A percentile compares a stretch with the other conserved stretches of the same genome.
phyloP scores from a whole-genome alignment of 1,140 invertebrate species.

The Brachystomella parvula region DNA sequence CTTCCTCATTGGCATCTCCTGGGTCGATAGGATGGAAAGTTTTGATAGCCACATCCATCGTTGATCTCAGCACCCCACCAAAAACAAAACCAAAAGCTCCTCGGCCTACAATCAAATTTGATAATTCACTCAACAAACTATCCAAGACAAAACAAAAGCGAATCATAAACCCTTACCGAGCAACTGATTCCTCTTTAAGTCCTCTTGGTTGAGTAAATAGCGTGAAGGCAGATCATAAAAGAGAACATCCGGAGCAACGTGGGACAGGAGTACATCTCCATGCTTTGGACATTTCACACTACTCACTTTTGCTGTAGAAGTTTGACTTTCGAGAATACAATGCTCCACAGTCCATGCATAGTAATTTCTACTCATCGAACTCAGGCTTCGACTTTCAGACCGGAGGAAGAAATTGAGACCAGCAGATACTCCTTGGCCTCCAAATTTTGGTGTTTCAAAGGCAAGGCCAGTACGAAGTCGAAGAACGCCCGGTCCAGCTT shows the following conservation, averaged over 20 bases:
- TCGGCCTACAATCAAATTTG: constrained; percentile 56
- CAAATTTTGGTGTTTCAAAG: constrained; percentile 20
- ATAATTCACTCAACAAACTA: neutral
- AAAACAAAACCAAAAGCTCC: constrained; percentile 98
- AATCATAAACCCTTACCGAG: constrained; percentile 35
- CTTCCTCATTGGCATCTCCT: constrained; percentile 47
- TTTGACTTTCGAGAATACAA: constrained; percentile 61
- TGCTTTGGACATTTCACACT: constrained; percentile 64
- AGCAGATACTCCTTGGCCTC: constrained; percentile 7
- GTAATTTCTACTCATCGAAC: constrained; percentile 28
- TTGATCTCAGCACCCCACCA: constrained; percentile 54
- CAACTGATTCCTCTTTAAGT: constrained; percentile 30
- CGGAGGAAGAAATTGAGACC: constrained; percentile 36
- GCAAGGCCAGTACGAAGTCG: constrained; percentile 28
- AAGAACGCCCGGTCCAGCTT: constrained; percentile 18
- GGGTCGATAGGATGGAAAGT: constrained; percentile 89
- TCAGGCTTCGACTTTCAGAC: constrained; percentile 2
- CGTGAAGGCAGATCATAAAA: constrained; percentile 33
- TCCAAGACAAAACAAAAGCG: no score
- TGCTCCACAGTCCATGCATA: constrained; percentile 82
- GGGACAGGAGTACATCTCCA: constrained; percentile 58
- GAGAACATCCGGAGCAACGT: constrained; percentile 70
- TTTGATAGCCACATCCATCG: constrained; percentile 81
- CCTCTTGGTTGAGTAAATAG: constrained; percentile 24
- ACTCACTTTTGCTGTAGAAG: constrained; percentile 59